These are phyloP conservation scores for Sebastes steindachneri DNA, from an alignment of 2,797 vertebrate species.

Conservation along the genomic window DNA sequence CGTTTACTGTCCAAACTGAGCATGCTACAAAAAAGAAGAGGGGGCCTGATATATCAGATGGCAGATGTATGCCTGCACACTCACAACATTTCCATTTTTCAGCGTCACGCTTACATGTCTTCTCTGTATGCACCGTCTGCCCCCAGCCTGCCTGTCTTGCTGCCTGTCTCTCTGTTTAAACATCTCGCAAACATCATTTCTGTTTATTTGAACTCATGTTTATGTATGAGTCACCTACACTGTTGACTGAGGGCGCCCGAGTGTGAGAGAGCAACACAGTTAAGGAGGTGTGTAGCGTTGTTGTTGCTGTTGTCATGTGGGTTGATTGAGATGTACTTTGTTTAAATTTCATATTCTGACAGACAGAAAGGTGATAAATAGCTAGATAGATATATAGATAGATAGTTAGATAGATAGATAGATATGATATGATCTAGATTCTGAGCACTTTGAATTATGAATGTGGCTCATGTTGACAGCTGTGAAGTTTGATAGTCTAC, in stretches of 20 bases:
- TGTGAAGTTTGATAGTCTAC: conserved; percentile 6
- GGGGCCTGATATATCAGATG: neutral
- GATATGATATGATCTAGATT: conserved; percentile 7
- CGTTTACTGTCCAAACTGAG: neutral
- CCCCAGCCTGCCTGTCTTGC: neutral
- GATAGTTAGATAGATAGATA: neutral
- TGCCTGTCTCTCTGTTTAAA: conserved; percentile 45
- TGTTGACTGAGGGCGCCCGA: conserved; percentile 24
- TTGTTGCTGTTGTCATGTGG: conserved; percentile 11
- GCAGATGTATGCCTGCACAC: neutral
- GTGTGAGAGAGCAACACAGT: neutral
- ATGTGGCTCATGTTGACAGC: conserved; percentile 14
- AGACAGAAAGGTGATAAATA: neutral
- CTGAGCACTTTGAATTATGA: conserved; percentile 10
- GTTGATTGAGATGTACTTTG: conserved; percentile 26
- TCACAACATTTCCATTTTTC: neutral
- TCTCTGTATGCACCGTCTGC: conserved; percentile 11
- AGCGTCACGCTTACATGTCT: neutral
- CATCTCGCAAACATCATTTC: conserved; percentile 51
- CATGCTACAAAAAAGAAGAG: neutral
- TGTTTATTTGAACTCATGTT: conserved; percentile 60
- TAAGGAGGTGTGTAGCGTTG: neutral
- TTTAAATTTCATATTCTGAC: conserved; percentile 4
- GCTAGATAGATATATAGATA: neutral
- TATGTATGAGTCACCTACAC: conserved; percentile 60